Evolutionary conservation across 2,113 vertebrate species (phyloP), one percentile per base, ranked within the genome.

Genomic region (Trinectes maculatus): DNA sequence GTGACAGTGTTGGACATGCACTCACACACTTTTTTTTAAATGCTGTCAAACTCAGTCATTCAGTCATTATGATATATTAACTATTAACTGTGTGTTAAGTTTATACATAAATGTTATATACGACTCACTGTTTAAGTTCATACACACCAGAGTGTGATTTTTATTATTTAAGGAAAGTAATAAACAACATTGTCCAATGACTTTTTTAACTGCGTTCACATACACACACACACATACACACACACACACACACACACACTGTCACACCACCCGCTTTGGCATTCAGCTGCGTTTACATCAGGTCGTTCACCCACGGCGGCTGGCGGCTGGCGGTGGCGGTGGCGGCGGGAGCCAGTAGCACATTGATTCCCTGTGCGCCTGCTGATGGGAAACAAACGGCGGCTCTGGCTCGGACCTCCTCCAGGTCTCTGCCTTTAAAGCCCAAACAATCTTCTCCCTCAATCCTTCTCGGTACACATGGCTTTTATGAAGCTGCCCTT

Each of bases 371-470:
- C 75, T 54, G 6, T 0, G 51, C 25, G 53, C 60, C 46, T 18
- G 3, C 52, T 48, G 47, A n/a, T 67, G 60, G 71, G 73, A 65
- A 56, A 58, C 77, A 65, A 71, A 73, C 79, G 69, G 60, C 56
- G 16, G 55, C 55, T 18, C 68, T 68, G 73, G 56, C 79, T 60
- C 29, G 22, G 46, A 65, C 47, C 74, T 29, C 47, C 74, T 29
- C 26, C 28, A 25, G 68, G 75, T 74, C 65, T 61, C 64, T 8
- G 13, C 43, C 71, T 47, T 58, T 65, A n/a, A n/a, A n/a, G 26
- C 39, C 18, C 40, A 86, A 81, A 82, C 77, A 53, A 47, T 71
- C 84, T 42, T 66, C 52, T 80, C 71, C 63, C 71, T 39, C 34
- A 74, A 51, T n/a, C n/a, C n/a, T n/a, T n/a, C 77, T 60, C 37